Evolutionary conservation across 2,797 vertebrate species (phyloP).

Genomic region (Limnodromus scolopaceus): DNA sequence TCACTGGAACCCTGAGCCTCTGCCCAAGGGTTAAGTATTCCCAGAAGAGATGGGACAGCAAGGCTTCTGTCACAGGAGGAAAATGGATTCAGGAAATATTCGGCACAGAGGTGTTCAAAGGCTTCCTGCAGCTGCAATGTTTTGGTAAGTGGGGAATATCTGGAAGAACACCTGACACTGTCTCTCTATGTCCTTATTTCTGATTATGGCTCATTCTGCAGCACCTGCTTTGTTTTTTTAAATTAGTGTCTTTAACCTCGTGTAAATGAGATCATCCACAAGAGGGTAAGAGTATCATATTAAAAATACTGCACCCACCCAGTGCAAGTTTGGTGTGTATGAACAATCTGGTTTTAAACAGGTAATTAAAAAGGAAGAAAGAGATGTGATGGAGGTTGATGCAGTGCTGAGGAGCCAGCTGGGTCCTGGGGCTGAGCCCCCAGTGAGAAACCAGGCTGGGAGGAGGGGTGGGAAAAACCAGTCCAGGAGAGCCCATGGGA

Average conservation of each 20-base stretch:
- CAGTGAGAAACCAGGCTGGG: not conserved
- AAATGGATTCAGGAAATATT: not conserved
- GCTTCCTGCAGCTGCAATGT: not conserved
- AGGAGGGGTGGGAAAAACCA: not conserved
- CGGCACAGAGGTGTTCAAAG: not conserved
- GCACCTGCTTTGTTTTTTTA: constrained; percentile 15
- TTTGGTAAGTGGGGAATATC: not conserved
- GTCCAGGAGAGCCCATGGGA: not conserved
- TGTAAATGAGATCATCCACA: not conserved
- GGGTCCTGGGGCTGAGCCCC: not conserved
- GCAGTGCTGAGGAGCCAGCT: not conserved
- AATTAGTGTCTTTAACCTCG: not conserved
- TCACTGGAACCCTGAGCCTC: not conserved
- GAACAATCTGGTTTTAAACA: not conserved
- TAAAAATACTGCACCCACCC: not conserved
- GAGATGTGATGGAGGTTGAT: not conserved
- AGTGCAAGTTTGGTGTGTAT: not conserved
- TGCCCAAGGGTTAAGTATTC: not conserved
- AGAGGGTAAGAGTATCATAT: not conserved
- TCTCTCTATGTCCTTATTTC: not conserved
- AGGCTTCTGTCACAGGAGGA: not conserved
- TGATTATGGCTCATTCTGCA: not conserved
- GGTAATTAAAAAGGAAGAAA: not conserved
- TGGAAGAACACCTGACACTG: not conserved
- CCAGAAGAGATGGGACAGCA: not conserved